phyloP scores from a whole-genome alignment of 2,888 invertebrate genomes.

The Chirona hameri region DNA sequence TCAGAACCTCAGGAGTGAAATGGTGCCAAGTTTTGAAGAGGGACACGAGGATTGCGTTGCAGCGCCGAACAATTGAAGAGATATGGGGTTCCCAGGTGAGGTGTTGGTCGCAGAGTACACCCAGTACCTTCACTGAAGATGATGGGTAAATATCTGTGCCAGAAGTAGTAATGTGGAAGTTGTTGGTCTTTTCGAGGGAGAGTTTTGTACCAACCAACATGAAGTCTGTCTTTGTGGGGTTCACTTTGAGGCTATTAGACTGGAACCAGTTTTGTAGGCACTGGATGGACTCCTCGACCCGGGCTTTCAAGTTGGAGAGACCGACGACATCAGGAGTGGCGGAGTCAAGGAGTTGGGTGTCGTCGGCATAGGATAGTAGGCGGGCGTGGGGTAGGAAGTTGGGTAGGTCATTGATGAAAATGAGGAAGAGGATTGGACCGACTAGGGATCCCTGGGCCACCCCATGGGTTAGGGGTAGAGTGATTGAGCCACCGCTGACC shows the following conservation, averaged over 20 bases:
- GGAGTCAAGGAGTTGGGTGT: background rate
- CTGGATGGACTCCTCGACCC: background rate
- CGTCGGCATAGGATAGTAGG: background rate
- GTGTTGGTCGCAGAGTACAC: background rate
- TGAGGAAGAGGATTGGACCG: background rate
- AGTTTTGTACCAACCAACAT: background rate
- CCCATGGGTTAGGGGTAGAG: background rate
- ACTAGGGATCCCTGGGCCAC: background rate
- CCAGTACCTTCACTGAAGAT: background rate
- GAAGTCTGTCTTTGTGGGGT: background rate
- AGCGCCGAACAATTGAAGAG: background rate
- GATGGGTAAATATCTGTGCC: no score
- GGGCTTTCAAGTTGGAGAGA: background rate
- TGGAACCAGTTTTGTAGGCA: background rate
- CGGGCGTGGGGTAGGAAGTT: background rate
- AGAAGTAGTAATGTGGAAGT: background rate
- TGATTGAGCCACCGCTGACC: background rate
- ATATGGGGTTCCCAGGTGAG: background rate
- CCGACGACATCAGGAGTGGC: background rate
- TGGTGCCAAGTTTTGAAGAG: background rate
- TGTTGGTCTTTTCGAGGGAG: background rate
- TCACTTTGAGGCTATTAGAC: background rate
- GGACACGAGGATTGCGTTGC: background rate
- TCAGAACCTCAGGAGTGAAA: no score
- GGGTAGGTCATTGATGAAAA: background rate